A percentile compares a stretch with the other conserved stretches of the same genome.
Evolutionary conservation across 2,797 vertebrate species (phyloP).

Genomic region (Acanthurus lineatus): DNA sequence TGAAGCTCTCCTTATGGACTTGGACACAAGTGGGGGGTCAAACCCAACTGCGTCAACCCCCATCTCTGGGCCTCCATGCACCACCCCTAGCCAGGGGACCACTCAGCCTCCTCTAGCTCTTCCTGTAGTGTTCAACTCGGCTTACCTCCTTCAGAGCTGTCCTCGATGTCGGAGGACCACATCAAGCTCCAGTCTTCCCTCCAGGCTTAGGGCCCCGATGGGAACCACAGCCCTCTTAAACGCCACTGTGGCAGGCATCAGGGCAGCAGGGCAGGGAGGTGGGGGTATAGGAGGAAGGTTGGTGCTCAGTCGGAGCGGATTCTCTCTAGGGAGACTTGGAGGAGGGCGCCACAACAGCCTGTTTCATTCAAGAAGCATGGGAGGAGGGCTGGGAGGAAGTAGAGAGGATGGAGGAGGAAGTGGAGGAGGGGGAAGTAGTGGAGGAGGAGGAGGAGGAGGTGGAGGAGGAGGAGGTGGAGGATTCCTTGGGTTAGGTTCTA

Average conservation of each 20-base stretch:
- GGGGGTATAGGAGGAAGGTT: conserved; percentile 85
- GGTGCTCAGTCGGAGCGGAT: conserved; percentile 92
- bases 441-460: conserved; percentile 59
- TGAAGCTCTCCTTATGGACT: conserved; percentile 91
- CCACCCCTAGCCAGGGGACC: conserved; percentile 59
- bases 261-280: conserved; percentile 70
- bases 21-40: conserved; percentile 74
- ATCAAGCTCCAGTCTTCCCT: conserved; percentile 90
- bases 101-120: conserved; percentile 72
- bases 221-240: conserved; percentile 85
- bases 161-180: conserved; percentile 89
- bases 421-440: conserved; percentile 27
- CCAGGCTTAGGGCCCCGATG: conserved; percentile 85
- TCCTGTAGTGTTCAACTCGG: conserved; percentile 84
- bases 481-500: conserved; percentile 85
- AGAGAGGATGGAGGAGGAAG: conserved; percentile 82
- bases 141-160: conserved; percentile 91
- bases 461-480: conserved; percentile 76
- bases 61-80: conserved; percentile 70
- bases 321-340: conserved; percentile 88
- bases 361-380: conserved; percentile 92
- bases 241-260: conserved; percentile 85
- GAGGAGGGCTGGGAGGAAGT: conserved; percentile 85
- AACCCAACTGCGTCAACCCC: conserved; percentile 78
- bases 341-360: conserved; percentile 83